phyloP scores from a whole-genome alignment of 2,797 vertebrate species.

The Sebastes reedi region DNA sequence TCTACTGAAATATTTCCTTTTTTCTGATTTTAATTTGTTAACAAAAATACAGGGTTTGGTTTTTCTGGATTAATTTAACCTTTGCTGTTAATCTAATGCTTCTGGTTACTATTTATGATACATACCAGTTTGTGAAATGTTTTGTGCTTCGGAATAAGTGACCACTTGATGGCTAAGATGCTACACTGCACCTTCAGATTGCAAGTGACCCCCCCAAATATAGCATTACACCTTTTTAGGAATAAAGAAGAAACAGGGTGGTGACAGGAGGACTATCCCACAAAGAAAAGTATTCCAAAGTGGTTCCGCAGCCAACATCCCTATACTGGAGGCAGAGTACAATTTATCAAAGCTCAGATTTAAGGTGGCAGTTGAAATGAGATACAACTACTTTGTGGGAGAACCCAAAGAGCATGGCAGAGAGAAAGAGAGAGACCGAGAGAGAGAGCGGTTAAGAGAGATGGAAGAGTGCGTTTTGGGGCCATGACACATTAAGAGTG shows the following conservation, averaged over 20 bases:
- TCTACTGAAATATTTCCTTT: conserved; percentile 55
- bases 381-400: conserved; percentile 32
- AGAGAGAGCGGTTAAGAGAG: conserved; percentile 28
- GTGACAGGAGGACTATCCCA: neutral
- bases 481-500: neutral
- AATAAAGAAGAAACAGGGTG: neutral
- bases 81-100: conserved; percentile 57
- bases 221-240: conserved; percentile 5
- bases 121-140: conserved; percentile 56
- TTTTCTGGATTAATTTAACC: conserved; percentile 44
- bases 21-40: conserved; percentile 47
- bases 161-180: neutral
- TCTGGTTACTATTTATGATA: conserved; percentile 61
- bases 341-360: conserved; percentile 15
- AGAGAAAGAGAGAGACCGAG: neutral
- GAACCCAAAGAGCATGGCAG: conserved; percentile 25
- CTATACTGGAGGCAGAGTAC: neutral
- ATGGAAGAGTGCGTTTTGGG: conserved; percentile 48
- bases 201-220: conserved; percentile 3
- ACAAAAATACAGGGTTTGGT: conserved; percentile 44
- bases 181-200: neutral
- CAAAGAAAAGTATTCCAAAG: conserved; percentile 2
- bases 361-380: conserved; percentile 25
- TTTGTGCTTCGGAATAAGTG: conserved; percentile 45
- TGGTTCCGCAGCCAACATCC: neutral